These are phyloP conservation scores for Luidia sarsii DNA, from an alignment of 53 echinoderm and acorn worm species.

Conservation along the genomic window DNA sequence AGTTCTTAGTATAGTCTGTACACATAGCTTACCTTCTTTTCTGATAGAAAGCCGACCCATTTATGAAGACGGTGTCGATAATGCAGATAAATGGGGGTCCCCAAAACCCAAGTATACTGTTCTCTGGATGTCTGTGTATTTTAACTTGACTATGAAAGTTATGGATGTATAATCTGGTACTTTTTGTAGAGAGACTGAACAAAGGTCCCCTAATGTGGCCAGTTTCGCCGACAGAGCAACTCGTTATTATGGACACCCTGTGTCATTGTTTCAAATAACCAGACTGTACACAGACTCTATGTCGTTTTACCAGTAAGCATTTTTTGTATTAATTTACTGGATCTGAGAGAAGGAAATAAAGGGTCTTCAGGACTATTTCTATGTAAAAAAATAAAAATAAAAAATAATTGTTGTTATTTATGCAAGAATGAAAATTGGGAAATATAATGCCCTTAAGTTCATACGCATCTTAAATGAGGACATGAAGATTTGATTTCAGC, in stretches of 20 bases:
- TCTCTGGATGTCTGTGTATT: constrained; percentile 12
- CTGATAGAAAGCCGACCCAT: too few species aligned
- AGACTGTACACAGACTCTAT: constrained; percentile 28
- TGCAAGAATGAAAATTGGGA: too few species aligned
- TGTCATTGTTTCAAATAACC: constrained; percentile 13
- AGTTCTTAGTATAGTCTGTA: too few species aligned
- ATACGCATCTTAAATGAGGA: too few species aligned
- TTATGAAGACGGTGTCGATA: too few species aligned
- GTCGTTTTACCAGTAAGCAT: constrained; percentile 36
- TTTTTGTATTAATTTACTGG: constrained; percentile 56
- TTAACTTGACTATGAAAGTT: constrained; percentile 29
- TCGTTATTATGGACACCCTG: constrained; percentile 21
- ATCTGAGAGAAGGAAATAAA: constrained; percentile 48
- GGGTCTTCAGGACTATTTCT: constrained; percentile 50
- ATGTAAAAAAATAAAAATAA: constrained; percentile 39
- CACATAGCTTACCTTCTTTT: too few species aligned
- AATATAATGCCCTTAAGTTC: too few species aligned
- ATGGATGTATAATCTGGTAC: constrained; percentile 14
- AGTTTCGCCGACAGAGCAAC: constrained; percentile 14
- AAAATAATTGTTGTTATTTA: too few species aligned
- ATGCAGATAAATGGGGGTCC: too few species aligned
- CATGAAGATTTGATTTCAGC: too few species aligned
- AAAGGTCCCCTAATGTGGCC: constrained; percentile 1
- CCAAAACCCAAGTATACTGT: constrained; percentile 5
- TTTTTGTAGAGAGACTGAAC: constrained; percentile 5